Conservation (phyloP, 1,140 invertebrate genomes). For the Cyrtorhinus lividipennis region DNA sequence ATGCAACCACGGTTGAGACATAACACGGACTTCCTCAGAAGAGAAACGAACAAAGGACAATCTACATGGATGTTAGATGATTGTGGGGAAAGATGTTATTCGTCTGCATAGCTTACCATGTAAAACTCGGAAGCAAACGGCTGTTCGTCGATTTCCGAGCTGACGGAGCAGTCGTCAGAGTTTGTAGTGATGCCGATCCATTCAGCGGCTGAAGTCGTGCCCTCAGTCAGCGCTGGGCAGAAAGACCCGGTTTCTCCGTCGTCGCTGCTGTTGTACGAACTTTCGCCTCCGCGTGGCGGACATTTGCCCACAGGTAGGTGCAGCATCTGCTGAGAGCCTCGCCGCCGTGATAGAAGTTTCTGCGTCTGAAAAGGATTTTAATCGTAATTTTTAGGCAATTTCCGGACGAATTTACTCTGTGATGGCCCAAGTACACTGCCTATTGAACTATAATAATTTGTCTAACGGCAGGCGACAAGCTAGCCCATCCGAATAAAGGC, state of each 20-base stretch:
- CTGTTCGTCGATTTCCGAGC: constrained; percentile 53
- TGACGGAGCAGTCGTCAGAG: constrained; percentile 70
- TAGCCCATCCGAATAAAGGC: too few species aligned
- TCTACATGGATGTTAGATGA: too few species aligned
- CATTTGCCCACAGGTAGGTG: constrained; percentile 30
- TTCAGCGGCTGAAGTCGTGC: constrained; percentile 56
- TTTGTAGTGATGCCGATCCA: constrained; percentile 75
- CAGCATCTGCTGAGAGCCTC: constrained; percentile 24
- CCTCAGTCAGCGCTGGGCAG: constrained; percentile 32
- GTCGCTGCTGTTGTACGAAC: constrained; percentile 17
- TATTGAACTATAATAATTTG: too few species aligned
- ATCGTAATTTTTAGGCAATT: background rate
- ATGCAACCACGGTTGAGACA: too few species aligned
- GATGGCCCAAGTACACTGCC: too few species aligned
- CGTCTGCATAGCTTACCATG: constrained; percentile 36
- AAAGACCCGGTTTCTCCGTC: constrained; percentile 34
- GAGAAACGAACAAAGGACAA: too few species aligned
- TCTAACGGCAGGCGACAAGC: too few species aligned
- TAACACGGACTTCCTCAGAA: too few species aligned
- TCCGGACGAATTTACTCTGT: too few species aligned
- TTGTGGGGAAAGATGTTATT: too few species aligned
- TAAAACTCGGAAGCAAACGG: constrained; percentile 56
- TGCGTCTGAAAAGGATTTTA: constrained; percentile 12
- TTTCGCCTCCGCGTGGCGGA: constrained; percentile 42
- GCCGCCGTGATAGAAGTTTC: constrained; percentile 21